A percentile compares a stretch with the other conserved stretches of the same genome.
Conservation (phyloP, 2,113 vertebrate genomes). For the Narcine bancroftii region DNA sequence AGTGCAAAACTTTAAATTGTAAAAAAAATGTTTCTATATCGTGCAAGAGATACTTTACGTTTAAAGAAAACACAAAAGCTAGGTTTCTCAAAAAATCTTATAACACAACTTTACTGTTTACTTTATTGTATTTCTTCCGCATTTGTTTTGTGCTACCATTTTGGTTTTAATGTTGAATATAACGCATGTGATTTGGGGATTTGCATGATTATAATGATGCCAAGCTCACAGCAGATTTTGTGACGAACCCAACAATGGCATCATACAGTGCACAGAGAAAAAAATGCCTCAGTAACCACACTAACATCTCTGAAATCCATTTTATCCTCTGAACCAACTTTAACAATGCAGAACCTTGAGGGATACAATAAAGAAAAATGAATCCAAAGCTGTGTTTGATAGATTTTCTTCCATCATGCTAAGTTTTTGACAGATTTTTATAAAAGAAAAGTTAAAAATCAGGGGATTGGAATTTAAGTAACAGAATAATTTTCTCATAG, state of each 20-base stretch:
- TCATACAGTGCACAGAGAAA: constrained; percentile 37
- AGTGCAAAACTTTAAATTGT: constrained; percentile 52
- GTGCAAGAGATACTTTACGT: constrained; percentile 50
- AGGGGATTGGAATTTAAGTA: not conserved
- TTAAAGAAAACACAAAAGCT: constrained; percentile 28
- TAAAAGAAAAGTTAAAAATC: not conserved
- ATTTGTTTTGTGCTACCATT: constrained; percentile 37
- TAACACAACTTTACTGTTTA: constrained; percentile 49
- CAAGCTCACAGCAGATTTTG: constrained; percentile 53
- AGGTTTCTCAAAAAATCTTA: constrained; percentile 44
- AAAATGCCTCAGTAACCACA: constrained; percentile 22
- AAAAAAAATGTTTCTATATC: constrained; percentile 52
- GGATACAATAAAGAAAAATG: constrained; percentile 34
- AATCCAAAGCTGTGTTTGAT: constrained; percentile 35
- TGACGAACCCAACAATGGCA: constrained; percentile 35
- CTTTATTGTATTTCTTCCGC: constrained; percentile 46
- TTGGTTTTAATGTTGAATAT: constrained; percentile 50
- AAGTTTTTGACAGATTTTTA: constrained; percentile 16
- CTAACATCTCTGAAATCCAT: constrained; percentile 26
- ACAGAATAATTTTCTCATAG: constrained; percentile 23
- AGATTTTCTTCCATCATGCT: constrained; percentile 16
- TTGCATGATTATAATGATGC: constrained; percentile 58
- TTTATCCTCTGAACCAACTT: constrained; percentile 33
- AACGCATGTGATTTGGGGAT: constrained; percentile 50
- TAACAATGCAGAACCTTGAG: constrained; percentile 33